A percentile compares a stretch with the other conserved stretches of the same genome.
Conservation (phyloP, 2,888 invertebrate genomes). For the Harpagoxenus sublaevis region DNA sequence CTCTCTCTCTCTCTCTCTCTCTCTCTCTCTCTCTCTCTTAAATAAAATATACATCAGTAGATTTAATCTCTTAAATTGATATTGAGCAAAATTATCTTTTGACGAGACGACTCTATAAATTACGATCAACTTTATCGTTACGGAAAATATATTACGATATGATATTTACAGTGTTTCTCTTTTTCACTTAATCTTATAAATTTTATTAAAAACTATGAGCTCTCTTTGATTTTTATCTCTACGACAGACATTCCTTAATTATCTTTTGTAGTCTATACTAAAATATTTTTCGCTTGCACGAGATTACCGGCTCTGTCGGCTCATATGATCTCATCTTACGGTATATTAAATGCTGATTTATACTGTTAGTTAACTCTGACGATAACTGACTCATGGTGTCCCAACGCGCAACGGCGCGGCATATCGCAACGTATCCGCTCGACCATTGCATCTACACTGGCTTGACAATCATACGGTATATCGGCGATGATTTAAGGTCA, state of each 20-base stretch:
- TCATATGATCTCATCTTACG: slow-evolving; percentile 37
- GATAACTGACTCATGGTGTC: slow-evolving; percentile 36
- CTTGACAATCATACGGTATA: slow-evolving; percentile 36
- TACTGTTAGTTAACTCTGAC: slow-evolving; percentile 30
- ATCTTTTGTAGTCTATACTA: background rate
- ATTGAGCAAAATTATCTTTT: background rate
- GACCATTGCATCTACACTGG: slow-evolving; percentile 26
- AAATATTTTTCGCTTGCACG: background rate
- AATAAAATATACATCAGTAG: background rate
- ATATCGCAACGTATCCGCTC: slow-evolving; percentile 27
- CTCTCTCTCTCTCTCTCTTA: background rate
- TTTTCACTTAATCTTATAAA: background rate
- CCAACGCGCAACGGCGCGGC: background rate
- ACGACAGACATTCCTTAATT: background rate
- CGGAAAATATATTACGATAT: background rate
- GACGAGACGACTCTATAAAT: background rate
- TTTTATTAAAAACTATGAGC: background rate
- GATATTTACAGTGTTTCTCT: background rate
- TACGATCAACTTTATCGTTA: background rate
- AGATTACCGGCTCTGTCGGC: background rate
- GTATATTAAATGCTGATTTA: slow-evolving; percentile 52
- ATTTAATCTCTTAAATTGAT: background rate
- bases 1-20: no score
- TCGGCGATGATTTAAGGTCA: slow-evolving; percentile 41
- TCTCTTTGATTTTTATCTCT: background rate